Conservation (phyloP, 2,797 vertebrate genomes). For the Tympanoctomys barrerae region DNA sequence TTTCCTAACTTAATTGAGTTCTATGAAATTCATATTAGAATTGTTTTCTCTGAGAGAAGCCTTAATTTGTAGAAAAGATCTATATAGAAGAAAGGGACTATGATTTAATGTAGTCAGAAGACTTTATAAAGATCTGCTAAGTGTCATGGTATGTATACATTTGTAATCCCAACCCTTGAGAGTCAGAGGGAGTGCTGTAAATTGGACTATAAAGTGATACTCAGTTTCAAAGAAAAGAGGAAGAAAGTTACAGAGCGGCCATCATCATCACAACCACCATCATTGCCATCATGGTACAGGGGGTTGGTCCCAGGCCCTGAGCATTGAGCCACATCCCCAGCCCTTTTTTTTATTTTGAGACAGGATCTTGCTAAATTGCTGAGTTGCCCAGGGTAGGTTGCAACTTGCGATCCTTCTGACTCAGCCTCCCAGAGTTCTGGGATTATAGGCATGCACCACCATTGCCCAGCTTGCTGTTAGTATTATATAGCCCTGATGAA, state of each 20-base stretch:
- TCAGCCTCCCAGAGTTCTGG: not conserved
- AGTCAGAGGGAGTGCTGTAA: not conserved
- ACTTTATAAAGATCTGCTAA: not conserved
- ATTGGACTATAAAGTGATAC: not conserved
- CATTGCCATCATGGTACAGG: not conserved
- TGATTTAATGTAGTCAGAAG: conserved; percentile 11
- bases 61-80: not conserved
- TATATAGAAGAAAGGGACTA: not conserved
- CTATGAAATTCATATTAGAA: conserved; percentile 37
- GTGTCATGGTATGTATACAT: not conserved
- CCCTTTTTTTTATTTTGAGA: not conserved
- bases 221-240: not conserved
- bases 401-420: not conserved
- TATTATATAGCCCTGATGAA: conserved; percentile 26
- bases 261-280: not conserved
- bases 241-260: not conserved
- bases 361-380: not conserved
- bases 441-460: not conserved
- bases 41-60: conserved; percentile 1
- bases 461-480: not conserved
- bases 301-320: not conserved
- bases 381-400: not conserved
- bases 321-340: not conserved
- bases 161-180: not conserved
- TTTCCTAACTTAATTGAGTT: not conserved